Evolutionary conservation across 2,113 vertebrate genomes (phyloP).

Genomic region (Polypterus bichir): DNA sequence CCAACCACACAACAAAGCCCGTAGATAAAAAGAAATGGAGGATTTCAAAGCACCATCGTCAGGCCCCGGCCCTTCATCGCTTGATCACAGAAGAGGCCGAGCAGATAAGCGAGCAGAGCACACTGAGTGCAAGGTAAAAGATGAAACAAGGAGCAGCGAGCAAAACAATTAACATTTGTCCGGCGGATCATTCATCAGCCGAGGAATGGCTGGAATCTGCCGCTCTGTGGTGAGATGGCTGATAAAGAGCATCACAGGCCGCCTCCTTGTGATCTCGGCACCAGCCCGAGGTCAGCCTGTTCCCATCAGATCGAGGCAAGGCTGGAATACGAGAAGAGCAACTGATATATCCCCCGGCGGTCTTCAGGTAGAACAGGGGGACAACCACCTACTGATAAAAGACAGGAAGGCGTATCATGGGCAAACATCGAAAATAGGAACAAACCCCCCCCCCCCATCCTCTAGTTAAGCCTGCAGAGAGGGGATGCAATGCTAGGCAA

Average conservation of each 20-base stretch:
- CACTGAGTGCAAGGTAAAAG: constrained; percentile 38
- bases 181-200: constrained; percentile 74
- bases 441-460: too few species aligned
- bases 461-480: too few species aligned
- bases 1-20: too few species aligned
- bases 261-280: constrained; percentile 32
- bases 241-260: constrained; percentile 61
- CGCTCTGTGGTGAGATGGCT: constrained; percentile 42
- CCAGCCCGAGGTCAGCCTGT: constrained; percentile 60
- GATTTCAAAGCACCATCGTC: constrained; percentile 24
- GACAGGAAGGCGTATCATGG: too few species aligned
- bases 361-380: too few species aligned
- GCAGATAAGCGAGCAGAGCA: constrained; percentile 36
- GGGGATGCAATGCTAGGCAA: too few species aligned
- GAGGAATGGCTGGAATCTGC: constrained; percentile 75
- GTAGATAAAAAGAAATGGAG: too few species aligned
- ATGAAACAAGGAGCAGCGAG: constrained; percentile 59
- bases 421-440: too few species aligned
- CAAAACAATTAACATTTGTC: constrained; percentile 91
- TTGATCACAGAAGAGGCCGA: constrained; percentile 29
- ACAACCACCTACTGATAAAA: too few species aligned
- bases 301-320: constrained; percentile 41
- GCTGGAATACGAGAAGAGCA: too few species aligned
- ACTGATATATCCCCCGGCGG: too few species aligned
- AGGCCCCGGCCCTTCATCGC: constrained; percentile 31